These are phyloP conservation scores for Turdus rufiventris DNA, from an alignment of 2,113 vertebrate species.

Conservation along the genomic window DNA sequence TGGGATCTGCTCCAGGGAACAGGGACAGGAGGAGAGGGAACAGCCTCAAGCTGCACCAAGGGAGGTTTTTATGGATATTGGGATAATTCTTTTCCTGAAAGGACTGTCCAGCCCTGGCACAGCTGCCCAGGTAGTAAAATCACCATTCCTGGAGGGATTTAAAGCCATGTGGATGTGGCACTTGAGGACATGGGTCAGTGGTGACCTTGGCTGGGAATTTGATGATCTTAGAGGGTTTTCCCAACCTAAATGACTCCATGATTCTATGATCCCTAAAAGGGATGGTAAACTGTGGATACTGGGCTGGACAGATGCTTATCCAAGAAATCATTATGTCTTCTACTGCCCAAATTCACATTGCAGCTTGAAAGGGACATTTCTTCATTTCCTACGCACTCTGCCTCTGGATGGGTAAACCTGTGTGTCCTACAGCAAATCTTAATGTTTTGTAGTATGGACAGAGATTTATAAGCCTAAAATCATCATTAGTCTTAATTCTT, in stretches of 20 bases:
- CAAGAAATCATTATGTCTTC: neutral
- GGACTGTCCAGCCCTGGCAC: fast-evolving
- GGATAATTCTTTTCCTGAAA: fast-evolving
- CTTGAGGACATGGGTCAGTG: neutral
- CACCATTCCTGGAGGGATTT: neutral
- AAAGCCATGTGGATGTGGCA: fast-evolving
- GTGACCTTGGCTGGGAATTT: neutral
- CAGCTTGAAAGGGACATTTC: neutral
- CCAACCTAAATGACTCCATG: neutral
- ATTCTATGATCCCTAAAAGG: neutral
- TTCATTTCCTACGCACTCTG: neutral
- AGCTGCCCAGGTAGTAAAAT: neutral
- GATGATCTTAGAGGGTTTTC: neutral
- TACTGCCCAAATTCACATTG: neutral
- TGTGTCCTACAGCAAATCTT: neutral
- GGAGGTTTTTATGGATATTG: fast-evolving
- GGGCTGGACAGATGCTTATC: neutral
- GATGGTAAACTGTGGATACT: neutral
- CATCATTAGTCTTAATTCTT: neutral
- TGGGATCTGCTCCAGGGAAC: neutral
- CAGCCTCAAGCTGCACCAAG: fast-evolving
- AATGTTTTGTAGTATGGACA: neutral
- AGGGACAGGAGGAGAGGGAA: neutral
- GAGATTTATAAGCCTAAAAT: neutral
- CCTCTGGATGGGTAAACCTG: neutral